Base-by-base conservation (phyloP, 2,888 invertebrate species). In the Rambutsinella grinnellia region DNA sequence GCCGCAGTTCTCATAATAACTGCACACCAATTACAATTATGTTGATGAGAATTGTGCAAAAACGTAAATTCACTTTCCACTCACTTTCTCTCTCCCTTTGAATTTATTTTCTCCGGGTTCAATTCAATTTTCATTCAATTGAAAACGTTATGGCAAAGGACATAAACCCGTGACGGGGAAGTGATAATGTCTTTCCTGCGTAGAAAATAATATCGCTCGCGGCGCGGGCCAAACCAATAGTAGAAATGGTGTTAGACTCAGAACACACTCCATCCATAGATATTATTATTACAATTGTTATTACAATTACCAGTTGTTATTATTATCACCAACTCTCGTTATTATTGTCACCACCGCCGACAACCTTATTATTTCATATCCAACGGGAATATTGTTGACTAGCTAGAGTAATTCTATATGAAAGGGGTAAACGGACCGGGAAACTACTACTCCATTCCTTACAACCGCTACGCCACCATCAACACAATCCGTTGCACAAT, bases 331-430 rank as follows among this genome's bases (percentile, higher is more conserved):
- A 36, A 36, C 6, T 5, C 36, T 5, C 36, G 36, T 13, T 36
- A 36, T 36, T 36, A 36, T 36, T 36, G 36, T 13, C 36, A 36
- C 36, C 36, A 36, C 36, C 36, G 13, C 36, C 36, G 13, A 36
- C 36, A 36, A 17, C 28, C 27, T 68, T 68, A 68, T 68, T 70
- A 70, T 70, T 70, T 71, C 71, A 63, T 71, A 71, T 58, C 71
- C 63, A 71, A 65, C 23, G 71, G 71, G 71, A 58, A 65, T 70
- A 57, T 47, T 58, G 54, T 27, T 27, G 5, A n/a, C 49, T 17
- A 13, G 36, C 36, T 5, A 36, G n/a, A 36, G 36, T 8, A 36
- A 36, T 8, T 28, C 58, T 36, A 56, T 5, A 56, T 36, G 57
- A 65, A 65, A 66, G 72, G 69, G 69, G 69, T 69, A 69, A 69